Base-by-base conservation (phyloP, 2,113 vertebrate species). In the Tympanuchus pallidicinctus region DNA sequence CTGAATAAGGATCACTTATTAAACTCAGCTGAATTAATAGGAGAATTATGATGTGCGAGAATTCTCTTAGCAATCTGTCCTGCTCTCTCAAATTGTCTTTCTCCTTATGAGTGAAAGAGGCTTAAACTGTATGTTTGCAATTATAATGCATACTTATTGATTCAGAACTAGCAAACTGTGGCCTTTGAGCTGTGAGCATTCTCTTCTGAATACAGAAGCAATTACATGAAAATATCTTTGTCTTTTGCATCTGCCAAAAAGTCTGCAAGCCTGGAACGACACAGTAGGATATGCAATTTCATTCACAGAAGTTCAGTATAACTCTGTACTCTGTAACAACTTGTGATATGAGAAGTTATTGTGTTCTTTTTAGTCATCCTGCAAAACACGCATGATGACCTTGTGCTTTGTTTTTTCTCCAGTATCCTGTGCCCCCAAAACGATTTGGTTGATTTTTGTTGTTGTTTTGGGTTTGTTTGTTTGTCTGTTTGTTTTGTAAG, bases 1-100 rank as follows among this genome's bases (percentile, higher is more conserved):
- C 73, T 69, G 82, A 92, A 67, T 77, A 90, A 90, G 72, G 76
- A 81, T 91, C 73, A 8, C 57, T 83, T 91, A 75, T 83, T 91
- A 96, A 94, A 92, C 40, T 94, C 89, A 78, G 61, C 76, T 88
- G 94, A 92, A 96, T 92, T 96, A 94, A 83, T 94, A 92, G 71
- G 43, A 86, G 69, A 79, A 92, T 94, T 91, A 85, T 72, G 77
- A 81, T 90, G 93, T 83, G 40, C 43, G 65, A 94, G 79, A 94
- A 97, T 94, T 96, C 91, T 95, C 84, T 74, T 69, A 90, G 79
- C 8, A 1, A 75, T 90, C 85, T 82, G 48, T 67, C 73, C 74
- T 59, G 52, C 69, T 91, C 57, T 85, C 72, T 92, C 69, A 83
- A 88, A 90, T 95, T 94, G 85, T 95, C 91, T 34, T 10, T 94